Evolutionary conservation across 2,888 invertebrate genomes (phyloP).

Genomic region (Napeogenes sylphis): DNA sequence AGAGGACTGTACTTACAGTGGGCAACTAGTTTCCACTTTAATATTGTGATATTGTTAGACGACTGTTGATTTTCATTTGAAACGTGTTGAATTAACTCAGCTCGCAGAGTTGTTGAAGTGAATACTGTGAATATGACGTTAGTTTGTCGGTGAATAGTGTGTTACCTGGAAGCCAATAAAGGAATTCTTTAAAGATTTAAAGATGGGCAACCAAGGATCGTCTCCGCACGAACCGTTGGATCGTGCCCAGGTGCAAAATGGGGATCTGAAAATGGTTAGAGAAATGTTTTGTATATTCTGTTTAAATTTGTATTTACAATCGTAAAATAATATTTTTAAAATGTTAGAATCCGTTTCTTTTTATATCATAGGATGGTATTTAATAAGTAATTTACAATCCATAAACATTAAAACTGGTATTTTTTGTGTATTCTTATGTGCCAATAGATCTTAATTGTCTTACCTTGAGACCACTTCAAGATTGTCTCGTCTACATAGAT

Average conservation of each 20-base stretch:
- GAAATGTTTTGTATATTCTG: conserved; percentile 14
- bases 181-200: conserved; percentile 24
- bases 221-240: conserved; percentile 90
- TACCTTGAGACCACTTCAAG: background rate
- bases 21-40: conserved; percentile 50
- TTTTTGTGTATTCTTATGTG: conserved; percentile 1
- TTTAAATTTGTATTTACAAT: too few species aligned
- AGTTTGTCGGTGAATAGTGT: conserved; percentile 31
- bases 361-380: too few species aligned
- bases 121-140: conserved; percentile 37
- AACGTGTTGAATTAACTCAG: conserved; percentile 31
- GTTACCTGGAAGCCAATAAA: conserved; percentile 15
- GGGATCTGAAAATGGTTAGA: conserved; percentile 72
- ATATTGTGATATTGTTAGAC: conserved; percentile 44
- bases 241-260: conserved; percentile 76
- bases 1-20: conserved; percentile 50
- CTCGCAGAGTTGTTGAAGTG: conserved; percentile 31
- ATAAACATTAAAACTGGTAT: too few species aligned
- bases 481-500: conserved; percentile 2
- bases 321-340: too few species aligned
- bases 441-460: background rate
- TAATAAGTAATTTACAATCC: too few species aligned
- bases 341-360: too few species aligned
- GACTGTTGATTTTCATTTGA: conserved; percentile 43
- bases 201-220: conserved; percentile 90